A percentile compares a stretch with the other conserved stretches of the same genome.
These are phyloP conservation scores for Eremophila alpestris DNA, from an alignment of 2,797 vertebrate genomes.

Conservation along the genomic window DNA sequence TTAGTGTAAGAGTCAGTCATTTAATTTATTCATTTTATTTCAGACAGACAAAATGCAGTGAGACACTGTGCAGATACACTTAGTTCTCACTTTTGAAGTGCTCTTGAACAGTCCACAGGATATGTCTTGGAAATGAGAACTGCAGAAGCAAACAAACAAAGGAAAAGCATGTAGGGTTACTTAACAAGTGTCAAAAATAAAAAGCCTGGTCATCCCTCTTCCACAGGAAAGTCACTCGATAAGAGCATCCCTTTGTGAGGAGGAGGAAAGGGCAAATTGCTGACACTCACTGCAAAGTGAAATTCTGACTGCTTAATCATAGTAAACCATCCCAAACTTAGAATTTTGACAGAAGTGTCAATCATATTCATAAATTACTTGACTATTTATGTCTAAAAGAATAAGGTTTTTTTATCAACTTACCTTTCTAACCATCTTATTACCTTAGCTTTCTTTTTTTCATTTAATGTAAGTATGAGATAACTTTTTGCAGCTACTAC, in stretches of 20 bases:
- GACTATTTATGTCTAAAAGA: neutral
- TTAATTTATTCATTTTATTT: neutral
- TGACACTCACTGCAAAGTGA: neutral
- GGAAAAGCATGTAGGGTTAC: neutral
- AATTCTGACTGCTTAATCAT: neutral
- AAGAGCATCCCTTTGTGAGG: neutral
- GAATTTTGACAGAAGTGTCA: neutral
- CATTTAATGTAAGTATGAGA: neutral
- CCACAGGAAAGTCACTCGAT: neutral
- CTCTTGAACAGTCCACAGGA: neutral
- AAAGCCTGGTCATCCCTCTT: neutral
- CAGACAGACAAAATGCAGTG: neutral
- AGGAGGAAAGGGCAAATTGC: neutral
- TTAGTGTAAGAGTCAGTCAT: neutral
- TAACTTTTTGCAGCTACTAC: neutral
- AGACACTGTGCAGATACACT: neutral
- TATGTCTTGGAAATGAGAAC: neutral
- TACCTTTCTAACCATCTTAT: neutral
- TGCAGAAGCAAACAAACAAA: slow-evolving; percentile 3
- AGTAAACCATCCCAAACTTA: neutral
- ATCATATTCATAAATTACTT: neutral
- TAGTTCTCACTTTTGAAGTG: neutral
- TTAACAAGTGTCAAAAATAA: neutral
- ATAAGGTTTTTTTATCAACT: neutral
- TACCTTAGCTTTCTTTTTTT: neutral